Evolutionary conservation across 2,113 vertebrate species (phyloP), one percentile per base, ranked within the genome.

Genomic region (Scomber scombrus): DNA sequence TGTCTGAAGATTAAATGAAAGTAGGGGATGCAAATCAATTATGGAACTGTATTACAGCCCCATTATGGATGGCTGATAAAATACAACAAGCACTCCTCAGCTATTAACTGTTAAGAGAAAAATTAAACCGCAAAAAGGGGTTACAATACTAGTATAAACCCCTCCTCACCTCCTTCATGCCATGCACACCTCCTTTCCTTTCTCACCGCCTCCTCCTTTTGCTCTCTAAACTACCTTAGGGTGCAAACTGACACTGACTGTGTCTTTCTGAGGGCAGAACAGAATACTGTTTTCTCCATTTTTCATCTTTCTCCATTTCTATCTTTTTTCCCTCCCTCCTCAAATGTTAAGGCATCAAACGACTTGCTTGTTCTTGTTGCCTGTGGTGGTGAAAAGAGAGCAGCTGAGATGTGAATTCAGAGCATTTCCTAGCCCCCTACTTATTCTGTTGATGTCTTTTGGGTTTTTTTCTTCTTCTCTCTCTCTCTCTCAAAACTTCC

Each of bases 371-470:
- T 74, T 76, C 61, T 45, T 50, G 78, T 71, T 78, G 84, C 89
- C 82, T 63, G 80, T 88, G 86, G 87, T 85, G 84, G 46, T 84
- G 71, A 81, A 81, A 60, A 63, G 31, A 65, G 58, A 1, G 5
- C 63, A 73, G 65, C 69, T 29, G 68, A 86, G 78, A 78, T 63
- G 80, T 60, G 77, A 89, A 86, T 80, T 74, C 61, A 63, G 68
- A 84, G 45, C 43, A 9, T 68, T 69, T 81, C 78, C 49, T 45
- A 29, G 29, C 76, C 63, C 31, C 31, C 34, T 71, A 19, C 57
- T 76, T 74, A 43, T 84, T 87, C 77, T 75, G 75, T 73, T 86
- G 72, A 78, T 63, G 72, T 80, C 62, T 89, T 89, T 52, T 47
- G 67, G 46, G 5, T 16, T 55, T 52, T 43, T 29, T 18, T 60